These are phyloP conservation scores for Pempheris klunzingeri DNA, from an alignment of 2,797 vertebrate species.

Conservation along the genomic window DNA sequence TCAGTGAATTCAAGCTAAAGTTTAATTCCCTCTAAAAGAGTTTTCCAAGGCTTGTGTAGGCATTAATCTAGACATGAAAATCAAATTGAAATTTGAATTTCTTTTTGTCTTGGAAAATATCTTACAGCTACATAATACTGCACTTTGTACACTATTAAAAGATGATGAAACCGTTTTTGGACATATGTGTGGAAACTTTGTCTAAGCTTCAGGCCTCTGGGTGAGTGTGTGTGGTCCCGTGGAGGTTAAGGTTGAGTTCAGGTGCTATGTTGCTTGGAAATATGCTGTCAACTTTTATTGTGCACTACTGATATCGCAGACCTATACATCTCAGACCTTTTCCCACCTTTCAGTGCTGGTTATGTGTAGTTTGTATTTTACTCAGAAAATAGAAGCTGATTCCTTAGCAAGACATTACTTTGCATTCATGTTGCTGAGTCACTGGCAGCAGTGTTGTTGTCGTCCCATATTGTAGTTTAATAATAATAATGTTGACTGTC, in stretches of 20 bases:
- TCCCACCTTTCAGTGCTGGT: background rate
- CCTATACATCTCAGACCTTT: background rate
- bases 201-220: background rate
- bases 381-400: background rate
- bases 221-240: no score
- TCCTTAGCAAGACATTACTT: background rate
- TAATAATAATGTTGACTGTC: background rate
- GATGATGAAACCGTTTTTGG: background rate
- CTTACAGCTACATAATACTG: background rate
- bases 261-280: no score
- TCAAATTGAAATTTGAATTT: background rate
- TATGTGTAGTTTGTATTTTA: background rate
- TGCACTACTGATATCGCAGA: background rate
- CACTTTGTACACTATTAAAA: background rate
- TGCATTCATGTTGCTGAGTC: background rate
- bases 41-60: no score
- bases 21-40: background rate
- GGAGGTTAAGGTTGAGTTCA: no score
- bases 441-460: background rate
- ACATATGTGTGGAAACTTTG: background rate
- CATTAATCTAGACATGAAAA: background rate
- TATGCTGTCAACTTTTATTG: background rate
- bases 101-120: background rate
- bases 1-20: slow-evolving; percentile 26
- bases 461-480: background rate